Conservation (phyloP, 2,113 vertebrate genomes). For the Takifugu bimaculatus region DNA sequence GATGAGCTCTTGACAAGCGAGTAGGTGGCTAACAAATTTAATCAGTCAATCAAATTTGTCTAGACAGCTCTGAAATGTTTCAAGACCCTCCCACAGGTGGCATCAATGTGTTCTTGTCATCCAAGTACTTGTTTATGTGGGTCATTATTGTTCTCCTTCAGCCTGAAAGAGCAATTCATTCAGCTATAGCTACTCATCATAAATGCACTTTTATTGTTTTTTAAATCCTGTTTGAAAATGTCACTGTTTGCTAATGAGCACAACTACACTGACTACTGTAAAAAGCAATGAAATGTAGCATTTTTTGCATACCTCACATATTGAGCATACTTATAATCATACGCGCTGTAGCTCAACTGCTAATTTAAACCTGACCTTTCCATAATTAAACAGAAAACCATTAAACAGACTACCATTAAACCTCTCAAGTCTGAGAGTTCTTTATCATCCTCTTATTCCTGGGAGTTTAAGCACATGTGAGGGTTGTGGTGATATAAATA, state of each 20-base stretch:
- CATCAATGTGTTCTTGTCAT: neutral
- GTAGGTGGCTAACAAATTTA: constrained; percentile 29
- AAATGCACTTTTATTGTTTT: too few species aligned
- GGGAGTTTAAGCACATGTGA: neutral
- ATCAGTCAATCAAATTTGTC: constrained; percentile 50
- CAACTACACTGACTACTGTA: too few species aligned
- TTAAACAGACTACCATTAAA: constrained; percentile 14
- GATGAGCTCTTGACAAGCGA: constrained; percentile 17
- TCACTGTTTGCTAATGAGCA: too few species aligned
- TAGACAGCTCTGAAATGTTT: constrained; percentile 42
- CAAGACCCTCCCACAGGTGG: constrained; percentile 10
- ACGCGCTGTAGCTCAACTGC: constrained; percentile 2
- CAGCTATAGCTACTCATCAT: too few species aligned
- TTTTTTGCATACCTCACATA: neutral
- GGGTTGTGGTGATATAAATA: neutral
- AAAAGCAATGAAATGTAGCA: neutral
- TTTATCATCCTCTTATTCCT: constrained; percentile 20
- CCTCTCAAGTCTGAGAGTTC: constrained; percentile 9
- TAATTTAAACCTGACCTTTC: constrained; percentile 47
- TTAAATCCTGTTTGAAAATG: too few species aligned
- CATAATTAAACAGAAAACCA: constrained; percentile 29
- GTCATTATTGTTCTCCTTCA: too few species aligned
- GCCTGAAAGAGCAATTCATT: too few species aligned
- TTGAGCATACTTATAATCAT: neutral
- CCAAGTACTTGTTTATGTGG: too few species aligned